These are phyloP conservation scores for Pseudochaenichthys georgianus DNA, from an alignment of 2,797 vertebrate genomes.

Conservation along the genomic window DNA sequence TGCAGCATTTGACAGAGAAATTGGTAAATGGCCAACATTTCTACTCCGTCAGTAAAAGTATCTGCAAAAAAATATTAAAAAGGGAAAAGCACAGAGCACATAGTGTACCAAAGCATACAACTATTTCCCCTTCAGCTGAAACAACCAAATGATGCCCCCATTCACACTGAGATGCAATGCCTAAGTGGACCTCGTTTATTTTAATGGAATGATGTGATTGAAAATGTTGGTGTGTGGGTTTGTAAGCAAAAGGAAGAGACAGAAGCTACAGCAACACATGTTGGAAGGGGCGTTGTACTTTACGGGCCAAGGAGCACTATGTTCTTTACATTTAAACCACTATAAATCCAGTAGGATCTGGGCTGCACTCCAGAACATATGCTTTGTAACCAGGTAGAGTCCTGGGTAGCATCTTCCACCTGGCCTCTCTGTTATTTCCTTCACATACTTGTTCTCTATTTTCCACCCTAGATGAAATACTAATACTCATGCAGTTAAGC, in stretches of 20 bases:
- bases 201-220: conserved; percentile 15
- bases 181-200: conserved; percentile 2
- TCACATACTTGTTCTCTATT: conserved; percentile 7
- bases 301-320: conserved; percentile 40
- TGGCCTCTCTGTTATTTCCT: conserved; percentile 20
- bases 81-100: background rate
- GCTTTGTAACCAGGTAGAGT: conserved; percentile 56
- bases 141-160: background rate
- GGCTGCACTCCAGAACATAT: conserved; percentile 49
- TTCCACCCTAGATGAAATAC: conserved; percentile 10
- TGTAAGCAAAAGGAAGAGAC: conserved; percentile 12
- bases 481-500: background rate
- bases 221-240: conserved; percentile 10
- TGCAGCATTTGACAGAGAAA: conserved; percentile 25
- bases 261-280: conserved; percentile 17
- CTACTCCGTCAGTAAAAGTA: conserved; percentile 16
- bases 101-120: background rate
- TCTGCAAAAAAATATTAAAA: conserved; percentile 5
- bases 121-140: conserved; percentile 15
- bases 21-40: conserved; percentile 19
- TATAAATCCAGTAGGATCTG: conserved; percentile 53
- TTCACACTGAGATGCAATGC: background rate
- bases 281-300: conserved; percentile 43
- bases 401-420: conserved; percentile 33
- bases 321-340: conserved; percentile 72